Conservation (phyloP, 2,113 vertebrate species). For the Boulengeromyrus knoepffleri region DNA sequence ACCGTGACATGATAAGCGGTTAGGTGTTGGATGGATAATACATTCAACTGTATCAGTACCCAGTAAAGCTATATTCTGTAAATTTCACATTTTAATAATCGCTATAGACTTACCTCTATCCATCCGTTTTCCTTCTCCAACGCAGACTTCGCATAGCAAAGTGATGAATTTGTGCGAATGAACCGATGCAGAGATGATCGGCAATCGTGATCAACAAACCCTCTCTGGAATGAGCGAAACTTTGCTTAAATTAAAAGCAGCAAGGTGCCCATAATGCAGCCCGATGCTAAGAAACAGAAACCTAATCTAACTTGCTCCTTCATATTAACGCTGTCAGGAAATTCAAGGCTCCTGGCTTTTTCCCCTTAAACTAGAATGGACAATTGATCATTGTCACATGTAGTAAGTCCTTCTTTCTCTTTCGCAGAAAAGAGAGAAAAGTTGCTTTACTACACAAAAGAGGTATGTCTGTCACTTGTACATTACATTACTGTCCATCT, state of each 20-base stretch:
- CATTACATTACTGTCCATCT: conserved; percentile 26
- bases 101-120: background rate
- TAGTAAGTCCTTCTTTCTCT: conserved; percentile 14
- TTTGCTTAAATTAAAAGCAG: conserved; percentile 37
- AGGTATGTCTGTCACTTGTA: conserved; percentile 24
- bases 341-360: background rate
- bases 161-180: conserved; percentile 34
- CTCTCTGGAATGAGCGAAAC: conserved; percentile 41
- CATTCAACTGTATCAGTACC: background rate
- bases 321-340: conserved; percentile 7
- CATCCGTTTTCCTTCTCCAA: background rate
- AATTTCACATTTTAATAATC: background rate
- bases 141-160: conserved; percentile 16
- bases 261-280: conserved; percentile 43
- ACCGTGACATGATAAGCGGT: background rate
- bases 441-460: conserved; percentile 15
- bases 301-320: conserved; percentile 25
- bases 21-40: conserved; percentile 5
- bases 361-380: conserved; percentile 18
- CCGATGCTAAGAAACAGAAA: conserved; percentile 28
- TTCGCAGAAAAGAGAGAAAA: conserved; percentile 24
- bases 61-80: background rate
- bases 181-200: conserved; percentile 57
- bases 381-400: conserved; percentile 25
- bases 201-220: conserved; percentile 54